Evolutionary conservation across 2,797 vertebrate species (phyloP).

Genomic region (Alcedo quadribrachys): DNA sequence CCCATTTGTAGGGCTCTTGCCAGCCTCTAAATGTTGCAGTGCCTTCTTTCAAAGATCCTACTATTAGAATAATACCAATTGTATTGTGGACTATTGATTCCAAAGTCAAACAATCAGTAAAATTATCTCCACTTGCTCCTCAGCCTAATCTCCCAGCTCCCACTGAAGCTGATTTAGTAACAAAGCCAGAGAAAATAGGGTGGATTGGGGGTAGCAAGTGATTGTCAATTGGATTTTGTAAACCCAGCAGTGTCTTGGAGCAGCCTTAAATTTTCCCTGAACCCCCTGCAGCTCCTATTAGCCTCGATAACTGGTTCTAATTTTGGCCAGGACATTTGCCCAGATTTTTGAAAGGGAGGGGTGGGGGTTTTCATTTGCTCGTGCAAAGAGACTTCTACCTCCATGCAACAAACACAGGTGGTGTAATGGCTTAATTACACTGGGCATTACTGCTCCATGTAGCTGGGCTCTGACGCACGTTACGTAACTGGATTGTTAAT

Average conservation of each 20-base stretch:
- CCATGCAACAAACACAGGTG: neutral
- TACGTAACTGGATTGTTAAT: constrained; percentile 74
- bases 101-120: neutral
- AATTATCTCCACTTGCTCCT: neutral
- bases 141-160: neutral
- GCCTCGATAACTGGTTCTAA: constrained; percentile 4
- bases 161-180: neutral
- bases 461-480: constrained; percentile 45
- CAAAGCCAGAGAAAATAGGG: neutral
- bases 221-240: neutral
- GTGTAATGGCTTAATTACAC: constrained; percentile 26
- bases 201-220: neutral
- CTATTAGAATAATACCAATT: neutral
- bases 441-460: neutral
- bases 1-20: neutral
- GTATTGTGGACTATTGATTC: neutral
- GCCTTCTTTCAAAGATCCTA: neutral
- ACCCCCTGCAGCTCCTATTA: constrained; percentile 11
- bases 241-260: neutral
- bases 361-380: neutral
- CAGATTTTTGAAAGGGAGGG: neutral
- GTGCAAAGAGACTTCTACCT: neutral
- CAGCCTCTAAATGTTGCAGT: neutral
- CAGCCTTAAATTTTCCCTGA: neutral
- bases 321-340: constrained; percentile 20